Conservation (phyloP, 1,140 invertebrate genomes). For the Trichonephila clavipes region DNA sequence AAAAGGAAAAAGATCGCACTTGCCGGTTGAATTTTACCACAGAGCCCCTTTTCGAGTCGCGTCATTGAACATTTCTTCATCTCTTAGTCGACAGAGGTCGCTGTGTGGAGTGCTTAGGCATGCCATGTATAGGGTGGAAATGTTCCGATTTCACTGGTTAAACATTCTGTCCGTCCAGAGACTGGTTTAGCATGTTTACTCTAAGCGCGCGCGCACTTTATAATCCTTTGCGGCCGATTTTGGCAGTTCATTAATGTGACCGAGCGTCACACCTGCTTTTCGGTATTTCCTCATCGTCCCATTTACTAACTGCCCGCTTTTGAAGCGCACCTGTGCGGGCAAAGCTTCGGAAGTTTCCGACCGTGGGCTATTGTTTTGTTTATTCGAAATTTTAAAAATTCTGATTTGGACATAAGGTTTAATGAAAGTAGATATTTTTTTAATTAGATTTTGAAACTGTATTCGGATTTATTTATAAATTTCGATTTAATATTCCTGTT, state of each 20-base stretch:
- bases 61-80: conserved; percentile 23
- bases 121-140: conserved; percentile 56
- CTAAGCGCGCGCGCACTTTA: conserved; percentile 52
- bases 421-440: not conserved
- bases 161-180: conserved; percentile 12
- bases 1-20: not conserved
- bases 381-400: no score
- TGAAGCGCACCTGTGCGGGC: conserved; percentile 17
- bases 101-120: conserved; percentile 29
- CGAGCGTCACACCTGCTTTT: conserved; percentile 67
- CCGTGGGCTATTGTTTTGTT: not conserved
- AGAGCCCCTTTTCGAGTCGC: not conserved
- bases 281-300: conserved; percentile 66
- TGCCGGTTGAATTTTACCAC: not conserved
- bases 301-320: conserved; percentile 53
- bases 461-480: no score
- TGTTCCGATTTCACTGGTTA: conserved; percentile 46
- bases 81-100: conserved; percentile 43
- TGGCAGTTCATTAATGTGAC: conserved; percentile 64
- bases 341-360: not conserved
- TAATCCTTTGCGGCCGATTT: conserved; percentile 76
- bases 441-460: no score
- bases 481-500: no score
- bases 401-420: no score
- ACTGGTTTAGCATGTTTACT: conserved; percentile 70